A percentile compares a stretch with the other conserved stretches of the same genome.
These are phyloP conservation scores for Nineta flava DNA, from an alignment of 2,888 invertebrate species.

Conservation along the genomic window DNA sequence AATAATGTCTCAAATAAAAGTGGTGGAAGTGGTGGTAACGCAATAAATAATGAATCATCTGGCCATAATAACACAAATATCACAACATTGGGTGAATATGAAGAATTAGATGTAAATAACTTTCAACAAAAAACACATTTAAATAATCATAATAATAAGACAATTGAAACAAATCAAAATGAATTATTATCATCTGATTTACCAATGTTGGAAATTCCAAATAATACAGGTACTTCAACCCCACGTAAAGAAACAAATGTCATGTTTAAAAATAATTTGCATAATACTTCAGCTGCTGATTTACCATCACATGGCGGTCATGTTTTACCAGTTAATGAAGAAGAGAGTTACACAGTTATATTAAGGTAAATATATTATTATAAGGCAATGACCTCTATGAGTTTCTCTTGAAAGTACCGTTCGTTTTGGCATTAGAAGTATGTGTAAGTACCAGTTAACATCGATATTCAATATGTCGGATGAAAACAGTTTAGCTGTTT, in stretches of 20 bases:
- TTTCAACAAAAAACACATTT: not conserved
- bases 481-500: too few species aligned
- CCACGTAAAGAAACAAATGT: not conserved
- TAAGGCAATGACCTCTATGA: too few species aligned
- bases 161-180: conserved; percentile 6
- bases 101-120: conserved; percentile 7
- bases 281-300: conserved; percentile 10
- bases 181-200: conserved; percentile 1
- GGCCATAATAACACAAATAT: conserved; percentile 21
- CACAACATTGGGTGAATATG: conserved; percentile 19
- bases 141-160: conserved; percentile 1
- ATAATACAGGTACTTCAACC: not conserved
- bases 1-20: conserved; percentile 5
- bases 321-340: conserved; percentile 28
- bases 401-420: too few species aligned
- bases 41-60: conserved; percentile 12
- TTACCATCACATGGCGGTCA: conserved; percentile 15
- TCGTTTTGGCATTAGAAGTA: too few species aligned
- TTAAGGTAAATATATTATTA: conserved; percentile 38
- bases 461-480: too few species aligned
- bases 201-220: not conserved
- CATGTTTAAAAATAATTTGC: not conserved
- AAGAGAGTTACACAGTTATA: conserved; percentile 63
- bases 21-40: conserved; percentile 8
- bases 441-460: too few species aligned